phyloP scores from a whole-genome alignment of 2,888 invertebrate genomes.

The Trilocha varians region DNA sequence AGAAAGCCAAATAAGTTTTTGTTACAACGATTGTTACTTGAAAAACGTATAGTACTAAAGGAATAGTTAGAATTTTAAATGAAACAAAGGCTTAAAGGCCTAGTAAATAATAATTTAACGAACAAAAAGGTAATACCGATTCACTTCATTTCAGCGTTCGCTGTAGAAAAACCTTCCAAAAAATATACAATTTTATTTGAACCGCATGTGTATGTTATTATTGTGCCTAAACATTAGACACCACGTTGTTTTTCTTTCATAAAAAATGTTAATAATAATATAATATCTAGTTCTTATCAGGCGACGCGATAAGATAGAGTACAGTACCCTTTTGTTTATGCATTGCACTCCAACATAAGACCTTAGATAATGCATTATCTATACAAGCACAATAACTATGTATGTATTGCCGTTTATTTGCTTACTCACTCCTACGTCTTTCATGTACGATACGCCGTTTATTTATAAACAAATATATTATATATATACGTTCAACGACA shows the following conservation, averaged over 20 bases:
- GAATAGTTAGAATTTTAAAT: no score
- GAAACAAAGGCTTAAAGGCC: no score
- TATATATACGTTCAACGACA: background rate
- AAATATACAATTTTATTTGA: no score
- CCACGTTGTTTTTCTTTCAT: conserved; percentile 36
- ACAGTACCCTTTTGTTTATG: conserved; percentile 61
- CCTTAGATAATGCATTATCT: conserved; percentile 57
- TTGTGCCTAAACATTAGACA: conserved; percentile 18
- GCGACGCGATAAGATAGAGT: conserved; percentile 55
- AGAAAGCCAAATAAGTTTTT: no score
- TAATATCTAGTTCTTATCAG: conserved; percentile 51
- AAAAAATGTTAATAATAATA: conserved; percentile 47
- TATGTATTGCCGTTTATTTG: conserved; percentile 26
- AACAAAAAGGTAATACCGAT: no score
- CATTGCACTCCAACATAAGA: conserved; percentile 49
- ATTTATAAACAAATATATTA: background rate
- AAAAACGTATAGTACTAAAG: no score
- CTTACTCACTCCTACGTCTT: conserved; percentile 48
- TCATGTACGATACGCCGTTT: conserved; percentile 4
- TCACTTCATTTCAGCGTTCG: no score
- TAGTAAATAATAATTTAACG: no score
- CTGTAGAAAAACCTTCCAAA: no score
- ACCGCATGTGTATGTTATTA: background rate
- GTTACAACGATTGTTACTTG: no score
- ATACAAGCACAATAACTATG: conserved; percentile 31